Percentiles rank a stretch among this genome's conserved stretches.
These are phyloP conservation scores for Sphaerophoria taeniata DNA, from an alignment of 2,888 invertebrate species.

Conservation along the genomic window DNA sequence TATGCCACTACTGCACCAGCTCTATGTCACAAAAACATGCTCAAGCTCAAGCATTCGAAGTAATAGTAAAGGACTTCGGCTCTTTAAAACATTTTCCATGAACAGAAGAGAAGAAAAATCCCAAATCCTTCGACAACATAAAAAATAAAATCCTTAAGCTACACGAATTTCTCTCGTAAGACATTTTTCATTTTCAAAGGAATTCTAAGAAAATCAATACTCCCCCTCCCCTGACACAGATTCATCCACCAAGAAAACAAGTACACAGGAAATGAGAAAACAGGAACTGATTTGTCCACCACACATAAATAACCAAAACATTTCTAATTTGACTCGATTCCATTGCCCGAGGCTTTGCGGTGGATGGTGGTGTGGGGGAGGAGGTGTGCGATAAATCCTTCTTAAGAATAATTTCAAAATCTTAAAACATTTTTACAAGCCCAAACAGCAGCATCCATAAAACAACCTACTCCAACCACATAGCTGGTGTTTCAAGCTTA, in stretches of 20 bases:
- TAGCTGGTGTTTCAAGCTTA: not conserved
- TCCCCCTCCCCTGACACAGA: not conserved
- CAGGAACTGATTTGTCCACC: conserved; percentile 51
- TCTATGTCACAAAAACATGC: too few relatives aligned
- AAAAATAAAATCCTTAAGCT: not conserved
- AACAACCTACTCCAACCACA: conserved; percentile 18
- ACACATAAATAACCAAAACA: conserved; percentile 13
- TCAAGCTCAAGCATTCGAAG: too few relatives aligned
- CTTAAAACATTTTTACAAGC: conserved; percentile 71
- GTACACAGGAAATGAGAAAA: not conserved
- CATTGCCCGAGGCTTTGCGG: not conserved
- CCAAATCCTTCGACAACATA: conserved; percentile 56
- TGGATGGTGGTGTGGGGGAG: not conserved
- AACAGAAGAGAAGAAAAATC: conserved; percentile 35
- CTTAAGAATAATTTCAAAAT: conserved; percentile 65
- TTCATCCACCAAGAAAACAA: not conserved
- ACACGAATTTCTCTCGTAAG: conserved; percentile 42
- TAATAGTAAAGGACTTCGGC: conserved; percentile 28
- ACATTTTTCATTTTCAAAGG: conserved; percentile 63
- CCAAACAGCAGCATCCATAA: conserved; percentile 37
- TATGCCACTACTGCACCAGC: too few relatives aligned
- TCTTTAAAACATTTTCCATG: conserved; percentile 9
- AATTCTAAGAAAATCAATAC: conserved; percentile 69
- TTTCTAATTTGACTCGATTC: conserved; percentile 17
- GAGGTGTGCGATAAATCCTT: conserved; percentile 27